A percentile compares a stretch with the other conserved stretches of the same genome.
These are phyloP conservation scores for Cylindroiulus punctatus DNA, from an alignment of 2,888 invertebrate species.

Conservation along the genomic window DNA sequence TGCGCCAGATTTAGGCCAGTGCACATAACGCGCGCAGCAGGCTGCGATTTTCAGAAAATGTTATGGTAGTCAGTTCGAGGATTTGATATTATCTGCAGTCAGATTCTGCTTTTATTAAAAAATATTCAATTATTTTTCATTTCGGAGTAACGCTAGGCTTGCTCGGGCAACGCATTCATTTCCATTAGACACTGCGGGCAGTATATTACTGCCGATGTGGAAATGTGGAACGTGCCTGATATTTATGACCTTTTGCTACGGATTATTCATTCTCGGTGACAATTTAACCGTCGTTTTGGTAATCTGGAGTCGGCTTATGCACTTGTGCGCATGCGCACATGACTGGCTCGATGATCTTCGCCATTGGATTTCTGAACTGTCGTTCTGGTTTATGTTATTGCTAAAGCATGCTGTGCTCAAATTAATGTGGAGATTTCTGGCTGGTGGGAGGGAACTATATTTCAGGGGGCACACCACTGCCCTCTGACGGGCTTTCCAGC, in stretches of 20 bases:
- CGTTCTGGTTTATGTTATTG: not conserved
- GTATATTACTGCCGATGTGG: not conserved
- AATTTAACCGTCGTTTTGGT: not conserved
- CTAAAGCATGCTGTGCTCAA: not conserved
- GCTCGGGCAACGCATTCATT: not conserved
- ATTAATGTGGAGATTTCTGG: not conserved
- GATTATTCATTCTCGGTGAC: not conserved
- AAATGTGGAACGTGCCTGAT: not conserved
- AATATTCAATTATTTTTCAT: conserved; percentile 8
- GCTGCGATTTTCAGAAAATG: not conserved
- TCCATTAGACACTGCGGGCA: not conserved
- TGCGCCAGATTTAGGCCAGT: not conserved
- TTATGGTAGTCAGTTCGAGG: not conserved
- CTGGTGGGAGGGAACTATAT: no score
- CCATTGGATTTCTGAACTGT: not conserved
- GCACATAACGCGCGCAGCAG: not conserved
- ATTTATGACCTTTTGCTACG: not conserved
- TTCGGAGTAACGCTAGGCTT: not conserved
- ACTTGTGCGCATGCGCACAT: not conserved
- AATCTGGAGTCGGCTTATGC: not conserved
- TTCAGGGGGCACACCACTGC: no score
- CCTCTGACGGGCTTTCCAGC: not conserved
- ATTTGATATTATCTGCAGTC: conserved; percentile 9
- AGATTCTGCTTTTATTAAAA: conserved; percentile 3
- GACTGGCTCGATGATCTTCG: not conserved